Base-by-base conservation (phyloP, 2,888 invertebrate genomes). In the Oegoconia quadripuncta region DNA sequence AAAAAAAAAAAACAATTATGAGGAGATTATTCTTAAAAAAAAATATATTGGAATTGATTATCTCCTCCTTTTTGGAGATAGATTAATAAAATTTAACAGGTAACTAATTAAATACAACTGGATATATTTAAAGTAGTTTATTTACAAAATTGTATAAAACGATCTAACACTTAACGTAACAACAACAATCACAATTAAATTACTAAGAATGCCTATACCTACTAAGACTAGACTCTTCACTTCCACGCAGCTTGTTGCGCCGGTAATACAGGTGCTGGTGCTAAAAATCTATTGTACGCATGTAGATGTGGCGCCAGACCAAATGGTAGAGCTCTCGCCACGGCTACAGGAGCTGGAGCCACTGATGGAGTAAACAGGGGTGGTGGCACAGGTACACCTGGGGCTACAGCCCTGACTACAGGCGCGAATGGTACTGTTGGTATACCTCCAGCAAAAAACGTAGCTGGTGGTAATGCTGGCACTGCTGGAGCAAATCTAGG, bases 171-270 rank as follows among this genome's bases (percentile, higher is more conserved):
- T 35, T 49, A 51, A 45, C 58, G 54, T 29, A 44, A 30, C 39
- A 46, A 50, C 35, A 48, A 55, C 49, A 59, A 45, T 54, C 50
- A 59, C 46, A 61, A 51, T 42, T 46, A n/a, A n/a, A 45, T 37
- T 40, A 56, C 54, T 46, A 57, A 50, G 39, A 44, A 36, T 27
- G 47, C 43, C 48, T 52, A 44, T 17, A 43, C 42, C 20, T 28
- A 34, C 9, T n/a, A 28, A 39, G 55, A 67, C 65, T 72, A 65
- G 49, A 57, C 46, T n/a, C n/a, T n/a, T 79, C 55, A 83, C 68
- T 86, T 81, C 83, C 84, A 86, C 44, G 81, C 81, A 37, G 48
- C 55, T 49, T 83, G 72, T 59, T 69, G 71, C 7, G 63, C 50
- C 2, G 76, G 73, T 11, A 66, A 52, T 20, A 64, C 51, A 5